Evolutionary conservation across 2,797 vertebrate genomes (phyloP), one percentile per base, ranked within the genome.

Genomic region (Muscicapa comitata): DNA sequence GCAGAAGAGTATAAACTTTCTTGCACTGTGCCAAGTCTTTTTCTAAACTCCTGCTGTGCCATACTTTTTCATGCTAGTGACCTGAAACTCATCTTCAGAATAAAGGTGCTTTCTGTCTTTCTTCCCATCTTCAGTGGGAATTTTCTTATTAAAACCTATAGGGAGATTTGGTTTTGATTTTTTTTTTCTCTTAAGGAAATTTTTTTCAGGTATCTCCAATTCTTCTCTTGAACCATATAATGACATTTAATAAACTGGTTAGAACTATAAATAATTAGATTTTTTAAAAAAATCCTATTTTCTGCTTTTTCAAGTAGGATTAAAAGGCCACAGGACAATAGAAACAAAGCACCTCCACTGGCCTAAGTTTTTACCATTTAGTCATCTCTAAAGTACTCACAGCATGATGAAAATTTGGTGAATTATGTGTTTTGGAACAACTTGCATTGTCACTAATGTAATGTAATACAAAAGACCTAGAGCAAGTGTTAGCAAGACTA

Each of bases 121-220:
- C 45, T 40, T 76, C 53, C 28, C 23, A 19, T 6, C 8, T 70
- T 67, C 4, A 2, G 42, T 40, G 4, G 37, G 67, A 90, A 53
- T 40, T 29, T 59, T 38, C 10, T 17, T 37, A 33, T 51, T 71
- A 55, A 67, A 80, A 78, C 3, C 10, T 31, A 26, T 11, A 37
- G 18, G 18, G 59, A 80, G 10, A 16, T 42, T 71, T 6, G 0
- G 0, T 2, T 48, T 67, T n/a, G 2, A 5, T n/a, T 11, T 55
- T 59, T 76, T 74, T 74, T 71, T 78, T 35, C 6, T 45, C 8
- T 57, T 61, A 57, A 37, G 17, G 25, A 75, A 68, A 59, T 7
- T 9, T 55, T 76, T 9, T 24, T 77, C 37, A 37, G 40, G 70
- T 45, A 29, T 45, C 16, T 63, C 25, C 6, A 45, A 4, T 58